Evolutionary conservation across 2,888 invertebrate genomes (phyloP), one percentile per base, ranked within the genome.

Genomic region (Sphinx pinastri): DNA sequence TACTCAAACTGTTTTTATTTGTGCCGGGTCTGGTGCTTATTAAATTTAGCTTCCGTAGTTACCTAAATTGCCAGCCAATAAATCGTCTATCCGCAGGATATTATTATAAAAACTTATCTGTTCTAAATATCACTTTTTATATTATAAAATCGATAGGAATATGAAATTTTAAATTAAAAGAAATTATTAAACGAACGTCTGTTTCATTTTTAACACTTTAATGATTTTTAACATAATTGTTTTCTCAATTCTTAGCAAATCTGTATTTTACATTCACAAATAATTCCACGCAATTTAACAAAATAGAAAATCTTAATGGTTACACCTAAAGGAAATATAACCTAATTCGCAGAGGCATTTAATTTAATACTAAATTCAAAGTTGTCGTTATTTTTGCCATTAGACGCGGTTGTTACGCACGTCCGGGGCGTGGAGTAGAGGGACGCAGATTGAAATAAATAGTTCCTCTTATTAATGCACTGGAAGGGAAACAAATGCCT

Each of bases 381-480:
- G 67, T 69, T 81, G 84, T 81, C 86, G 85, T 88, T 87, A 86
- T 84, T 84, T 84, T 74, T 73, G 77, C 83, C 87, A 86, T 88
- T 89, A 88, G 79, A 81, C 77, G 77, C 81, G 81, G 86, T 82
- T 85, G 83, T 88, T 87, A 82, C 84, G 75, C 77, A 80, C 82
- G 81, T 84, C 88, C 84, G 86, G 86, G 88, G 86, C 87, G 86
- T 81, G 83, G 80, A 84, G 86, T 81, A 83, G 80, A 83, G 83
- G 79, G 82, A 79, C 81, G 76, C 81, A 84, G 87, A 93, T 92
- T 92, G 91, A 91, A 88, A 93, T 87, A 90, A 92, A 92, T 92
- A 89, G 91, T 87, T 81, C 81, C 83, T 81, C 80, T 75, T 84
- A 86, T 86, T 86, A 85, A 83, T 78, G 77, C 75, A 79, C 77